Conservation (phyloP, 2,113 vertebrate genomes). For the Myiopsitta monachus region DNA sequence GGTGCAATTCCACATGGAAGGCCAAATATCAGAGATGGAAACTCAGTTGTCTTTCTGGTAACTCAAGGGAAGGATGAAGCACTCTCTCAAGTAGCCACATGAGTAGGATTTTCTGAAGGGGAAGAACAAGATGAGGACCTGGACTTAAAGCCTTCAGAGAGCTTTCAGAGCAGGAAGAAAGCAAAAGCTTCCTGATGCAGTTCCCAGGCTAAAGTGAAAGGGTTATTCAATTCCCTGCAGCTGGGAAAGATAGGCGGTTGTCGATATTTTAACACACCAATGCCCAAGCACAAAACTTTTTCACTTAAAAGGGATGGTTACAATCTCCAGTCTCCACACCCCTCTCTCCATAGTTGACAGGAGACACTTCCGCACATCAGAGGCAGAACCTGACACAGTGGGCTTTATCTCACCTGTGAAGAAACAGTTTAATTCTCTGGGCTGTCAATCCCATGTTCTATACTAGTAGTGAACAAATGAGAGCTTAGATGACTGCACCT, state of each 20-base stretch:
- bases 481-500: neutral
- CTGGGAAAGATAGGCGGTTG: neutral
- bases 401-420: neutral
- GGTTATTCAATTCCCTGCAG: neutral
- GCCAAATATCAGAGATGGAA: neutral
- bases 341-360: neutral
- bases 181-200: neutral
- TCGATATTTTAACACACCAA: neutral
- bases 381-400: neutral
- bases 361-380: neutral
- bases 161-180: neutral
- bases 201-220: neutral
- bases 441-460: slow-evolving; percentile 4
- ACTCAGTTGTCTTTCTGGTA: neutral
- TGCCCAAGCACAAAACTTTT: neutral
- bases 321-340: neutral
- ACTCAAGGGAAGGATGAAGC: neutral
- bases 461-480: neutral
- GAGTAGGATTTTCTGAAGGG: neutral
- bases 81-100: neutral
- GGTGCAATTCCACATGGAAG: neutral
- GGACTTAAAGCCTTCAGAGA: neutral
- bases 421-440: neutral
- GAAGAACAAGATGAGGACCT: neutral
- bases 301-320: neutral